Base-by-base conservation (phyloP, 53 echinoderm and acorn worm genomes). In the Apostichopus leukothele region DNA sequence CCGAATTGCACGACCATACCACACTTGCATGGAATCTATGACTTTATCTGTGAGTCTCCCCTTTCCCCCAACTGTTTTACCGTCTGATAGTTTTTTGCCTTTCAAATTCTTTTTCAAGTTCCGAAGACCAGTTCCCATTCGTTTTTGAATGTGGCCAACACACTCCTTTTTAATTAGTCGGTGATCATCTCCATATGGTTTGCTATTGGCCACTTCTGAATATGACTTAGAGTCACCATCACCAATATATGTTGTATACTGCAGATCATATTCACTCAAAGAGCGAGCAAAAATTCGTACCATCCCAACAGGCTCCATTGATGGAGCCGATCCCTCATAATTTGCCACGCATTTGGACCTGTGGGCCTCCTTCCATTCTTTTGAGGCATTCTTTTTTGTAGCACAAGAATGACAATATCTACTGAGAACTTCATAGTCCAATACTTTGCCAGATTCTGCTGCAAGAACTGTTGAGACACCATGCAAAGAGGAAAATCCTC, bases 61-160 rank as follows among this genome's bases (percentile, higher is more conserved):
- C 23, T 23, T 23, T 23, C 23, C 23, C 23, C 23, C 23, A 23
- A 23, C 23, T 23, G 23, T 23, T 23, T 23, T 23, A 23, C 23
- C 23, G 23, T 23, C 23, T 23, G 0, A 23, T 23, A 23, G 23
- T 23, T 23, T 23, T 23, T 23, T 23, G 23, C 23, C 23, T 23
- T 23, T 23, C 23, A 23, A 23, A 23, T 23, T 23, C 26, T 79
- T n/a, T n/a, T 83, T 74, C 75, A 74, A 74, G 25, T 74, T 74
- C 75, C 75, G 20, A 75, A 86, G 14, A 25, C 83, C 18, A n/a
- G 53, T 52, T 25, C 90, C 54, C 13, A 83, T 60, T 54, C 75
- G 83, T 73, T 90, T 90, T 73, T 90, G 83, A 20, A 90, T 53
- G 75, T 90, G 90, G 10, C 90, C 86, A 9, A 90, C 90, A 76